Evolutionary conservation across 1,140 invertebrate genomes (phyloP).

Genomic region (Pollicipes pollicipes): DNA sequence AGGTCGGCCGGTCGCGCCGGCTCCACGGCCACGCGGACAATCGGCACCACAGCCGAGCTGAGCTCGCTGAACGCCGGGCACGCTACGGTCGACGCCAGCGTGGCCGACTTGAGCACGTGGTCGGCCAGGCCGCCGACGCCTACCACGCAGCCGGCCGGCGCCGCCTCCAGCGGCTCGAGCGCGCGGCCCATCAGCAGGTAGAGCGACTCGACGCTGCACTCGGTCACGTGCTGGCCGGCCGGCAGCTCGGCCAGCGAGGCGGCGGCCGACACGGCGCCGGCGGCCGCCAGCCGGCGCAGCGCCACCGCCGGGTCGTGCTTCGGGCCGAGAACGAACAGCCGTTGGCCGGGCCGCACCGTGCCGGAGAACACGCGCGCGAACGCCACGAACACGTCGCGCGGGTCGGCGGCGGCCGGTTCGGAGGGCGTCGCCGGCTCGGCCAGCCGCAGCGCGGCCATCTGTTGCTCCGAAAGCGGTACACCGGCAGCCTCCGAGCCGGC

Average conservation of each 20-base stretch:
- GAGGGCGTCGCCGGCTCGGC: neutral
- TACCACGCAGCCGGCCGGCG: constrained; percentile 75
- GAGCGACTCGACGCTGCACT: constrained; percentile 27
- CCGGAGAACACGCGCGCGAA: constrained; percentile 91
- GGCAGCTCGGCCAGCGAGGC: constrained; percentile 10
- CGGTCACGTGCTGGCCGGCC: constrained; percentile 35
- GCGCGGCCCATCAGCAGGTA: constrained; percentile 91
- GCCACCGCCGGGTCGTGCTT: constrained; percentile 61
- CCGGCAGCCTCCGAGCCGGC: too few species aligned
- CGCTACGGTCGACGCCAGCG: constrained; percentile 59
- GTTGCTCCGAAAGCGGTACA: constrained; percentile 5
- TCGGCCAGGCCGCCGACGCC: constrained; percentile 75
- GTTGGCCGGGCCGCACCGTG: constrained; percentile 50
- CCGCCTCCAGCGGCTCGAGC: constrained; percentile 54
- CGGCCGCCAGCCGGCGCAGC: constrained; percentile 24
- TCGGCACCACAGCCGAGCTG: constrained; percentile 35
- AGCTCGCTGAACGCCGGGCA: constrained; percentile 81
- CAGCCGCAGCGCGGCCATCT: constrained; percentile 5
- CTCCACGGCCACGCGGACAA: constrained; percentile 87
- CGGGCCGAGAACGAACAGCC: constrained; percentile 66
- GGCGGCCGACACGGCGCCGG: neutral
- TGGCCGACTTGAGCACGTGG: constrained; percentile 74
- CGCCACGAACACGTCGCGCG: constrained; percentile 47
- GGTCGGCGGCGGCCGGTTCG: neutral
- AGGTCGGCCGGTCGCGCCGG: constrained; percentile 64